Evolutionary conservation across 2,888 invertebrate genomes (phyloP), one percentile per base, ranked within the genome.

Genomic region (Lathronympha strigana): DNA sequence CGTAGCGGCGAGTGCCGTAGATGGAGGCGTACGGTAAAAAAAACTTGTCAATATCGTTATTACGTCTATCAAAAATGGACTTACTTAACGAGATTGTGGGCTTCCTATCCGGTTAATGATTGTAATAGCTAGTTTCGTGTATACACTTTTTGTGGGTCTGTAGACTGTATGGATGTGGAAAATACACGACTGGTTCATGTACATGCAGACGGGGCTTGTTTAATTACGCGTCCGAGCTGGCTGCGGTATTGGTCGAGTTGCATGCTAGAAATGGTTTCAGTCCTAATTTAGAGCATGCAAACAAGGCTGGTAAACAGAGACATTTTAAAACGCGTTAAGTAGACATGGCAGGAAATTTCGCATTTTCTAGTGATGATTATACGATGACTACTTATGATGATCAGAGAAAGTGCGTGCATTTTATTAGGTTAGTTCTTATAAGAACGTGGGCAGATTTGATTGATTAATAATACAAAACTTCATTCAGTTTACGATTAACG

Each of bases 41-140:
- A 79, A 79, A 76, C 84, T 82, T 86, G 84, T 90, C 87, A 84
- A 87, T 87, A 86, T 86, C 84, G 86, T 87, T 88, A 88, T 78
- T 61, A 78, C 78, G 74, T 79, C 78, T 82, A 82, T 80, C 77
- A 79, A 81, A 66, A 77, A 76, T 72, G 79, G 80, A 71, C 76
- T 79, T 83, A 86, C 83, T 84, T 85, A 87, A 87, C 83, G 83
- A 89, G 87, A 87, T 87, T 84, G 85, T 84, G 76, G 79, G 80
- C 76, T 83, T 76, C 81, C 76, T 81, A 75, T 75, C 75, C 69
- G 75, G 80, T 83, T 87, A 88, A 87, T 87, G 82, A 86, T 76
- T 78, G 82, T 85, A 82, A 83, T 84, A 85, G 83, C 84, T 84
- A 84, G 77, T 74, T 72, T 72, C 72, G 76, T 79, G 78, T 79